Conservation (phyloP, 92 coral and sea anemone genomes). For the Epizoanthus ramosus region DNA sequence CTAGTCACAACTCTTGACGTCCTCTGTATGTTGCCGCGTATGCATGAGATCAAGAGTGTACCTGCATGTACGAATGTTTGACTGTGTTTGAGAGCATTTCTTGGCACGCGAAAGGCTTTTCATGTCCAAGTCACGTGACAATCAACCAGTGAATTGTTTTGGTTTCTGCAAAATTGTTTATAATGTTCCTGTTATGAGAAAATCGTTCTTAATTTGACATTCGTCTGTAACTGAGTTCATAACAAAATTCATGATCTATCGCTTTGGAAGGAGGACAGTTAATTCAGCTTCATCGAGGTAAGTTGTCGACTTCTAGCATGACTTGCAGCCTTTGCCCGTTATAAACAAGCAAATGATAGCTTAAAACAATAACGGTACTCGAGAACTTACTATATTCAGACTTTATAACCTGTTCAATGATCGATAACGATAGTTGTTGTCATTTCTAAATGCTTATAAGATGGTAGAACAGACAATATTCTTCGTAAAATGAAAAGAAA, state of each 20-base stretch:
- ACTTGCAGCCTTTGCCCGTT: no score
- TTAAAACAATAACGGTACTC: no score
- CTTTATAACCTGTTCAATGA: no score
- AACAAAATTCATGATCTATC: background rate
- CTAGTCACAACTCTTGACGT: no score
- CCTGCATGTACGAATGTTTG: background rate
- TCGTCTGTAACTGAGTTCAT: background rate
- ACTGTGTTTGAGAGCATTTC: background rate
- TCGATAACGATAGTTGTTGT: no score
- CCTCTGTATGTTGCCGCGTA: no score
- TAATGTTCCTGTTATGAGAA: conserved; percentile 39
- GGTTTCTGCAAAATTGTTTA: conserved; percentile 5
- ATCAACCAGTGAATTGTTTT: background rate
- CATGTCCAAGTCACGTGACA: background rate
- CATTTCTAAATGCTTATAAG: no score
- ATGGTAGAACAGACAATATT: no score
- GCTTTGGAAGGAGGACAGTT: background rate
- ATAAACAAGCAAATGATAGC: no score
- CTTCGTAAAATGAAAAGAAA: no score
- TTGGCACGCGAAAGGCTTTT: background rate
- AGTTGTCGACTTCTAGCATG: background rate
- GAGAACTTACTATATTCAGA: no score
- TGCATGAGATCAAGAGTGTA: no score
- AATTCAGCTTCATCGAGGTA: background rate
- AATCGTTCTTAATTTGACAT: conserved; percentile 20